These are phyloP conservation scores for Triplophysa yarkandensis DNA, from an alignment of 2,797 vertebrate genomes.

Conservation along the genomic window DNA sequence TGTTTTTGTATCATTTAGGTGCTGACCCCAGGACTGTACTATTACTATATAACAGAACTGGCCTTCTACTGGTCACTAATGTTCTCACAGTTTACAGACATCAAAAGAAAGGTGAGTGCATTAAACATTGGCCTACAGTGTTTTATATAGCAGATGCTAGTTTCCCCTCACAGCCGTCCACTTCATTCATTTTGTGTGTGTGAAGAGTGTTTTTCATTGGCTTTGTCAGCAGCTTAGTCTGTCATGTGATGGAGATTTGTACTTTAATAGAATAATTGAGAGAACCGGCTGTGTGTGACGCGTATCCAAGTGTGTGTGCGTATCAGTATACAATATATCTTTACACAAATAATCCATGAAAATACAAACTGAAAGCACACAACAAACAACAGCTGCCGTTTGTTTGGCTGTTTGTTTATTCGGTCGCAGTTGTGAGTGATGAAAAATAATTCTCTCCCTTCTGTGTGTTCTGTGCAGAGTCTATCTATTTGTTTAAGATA, in stretches of 20 bases:
- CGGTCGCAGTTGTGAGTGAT: background rate
- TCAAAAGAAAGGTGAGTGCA: slow-evolving; percentile 92
- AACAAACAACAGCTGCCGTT: slow-evolving; percentile 22
- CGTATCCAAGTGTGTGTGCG: slow-evolving; percentile 9
- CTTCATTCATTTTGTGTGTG: too few relatives aligned
- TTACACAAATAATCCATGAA: background rate
- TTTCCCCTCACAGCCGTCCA: background rate
- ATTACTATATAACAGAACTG: slow-evolving; percentile 90
- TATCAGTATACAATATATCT: background rate
- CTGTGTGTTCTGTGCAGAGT: background rate
- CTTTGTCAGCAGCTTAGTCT: background rate
- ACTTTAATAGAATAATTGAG: slow-evolving; percentile 43
- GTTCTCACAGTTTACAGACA: slow-evolving; percentile 98
- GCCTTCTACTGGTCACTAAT: slow-evolving; percentile 97
- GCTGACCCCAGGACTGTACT: slow-evolving; percentile 86
- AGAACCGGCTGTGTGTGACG: background rate
- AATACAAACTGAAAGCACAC: background rate
- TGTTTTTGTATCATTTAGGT: slow-evolving; percentile 69
- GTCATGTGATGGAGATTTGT: slow-evolving; percentile 38
- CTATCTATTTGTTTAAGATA: background rate
- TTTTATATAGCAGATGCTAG: background rate
- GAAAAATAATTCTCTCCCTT: background rate
- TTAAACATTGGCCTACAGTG: slow-evolving; percentile 1
- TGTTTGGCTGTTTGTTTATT: slow-evolving; percentile 1
- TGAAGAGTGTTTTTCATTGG: background rate